Conservation (phyloP, 2,888 invertebrate genomes). For the Epinotia bilunana region DNA sequence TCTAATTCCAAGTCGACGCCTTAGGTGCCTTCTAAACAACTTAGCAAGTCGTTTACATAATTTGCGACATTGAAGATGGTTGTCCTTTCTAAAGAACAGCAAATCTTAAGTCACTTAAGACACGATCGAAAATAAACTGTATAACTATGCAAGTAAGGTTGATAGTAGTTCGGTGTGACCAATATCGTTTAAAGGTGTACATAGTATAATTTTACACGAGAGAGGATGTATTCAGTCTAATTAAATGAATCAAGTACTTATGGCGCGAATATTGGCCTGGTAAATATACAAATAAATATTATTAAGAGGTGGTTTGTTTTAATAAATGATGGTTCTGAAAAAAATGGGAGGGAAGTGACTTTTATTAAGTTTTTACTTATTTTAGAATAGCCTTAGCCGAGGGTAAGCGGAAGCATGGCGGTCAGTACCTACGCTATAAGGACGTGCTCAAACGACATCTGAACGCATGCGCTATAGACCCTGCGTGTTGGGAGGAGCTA, state of each 20-base stretch:
- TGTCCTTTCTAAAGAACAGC: slow-evolving; percentile 12
- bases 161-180: neutral
- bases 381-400: too few species aligned
- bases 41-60: slow-evolving; percentile 48
- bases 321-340: neutral
- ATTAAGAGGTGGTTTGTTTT: slow-evolving; percentile 13
- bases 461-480: too few species aligned
- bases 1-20: slow-evolving; percentile 26
- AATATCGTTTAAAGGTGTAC: slow-evolving; percentile 17
- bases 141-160: neutral
- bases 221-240: slow-evolving; percentile 41
- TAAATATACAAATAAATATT: slow-evolving; percentile 28
- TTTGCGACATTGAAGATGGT: slow-evolving; percentile 45
- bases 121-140: neutral
- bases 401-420: too few species aligned
- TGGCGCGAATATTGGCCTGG: slow-evolving; percentile 31
- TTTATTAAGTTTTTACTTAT: too few species aligned
- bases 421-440: too few species aligned
- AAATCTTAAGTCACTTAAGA: neutral
- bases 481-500: too few species aligned
- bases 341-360: too few species aligned
- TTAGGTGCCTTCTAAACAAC: slow-evolving; percentile 45
- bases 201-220: slow-evolving; percentile 37
- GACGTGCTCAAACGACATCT: too few species aligned
- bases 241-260: slow-evolving; percentile 44